phyloP scores from a whole-genome alignment of 2,888 invertebrate genomes.

The Brenthis ino region DNA sequence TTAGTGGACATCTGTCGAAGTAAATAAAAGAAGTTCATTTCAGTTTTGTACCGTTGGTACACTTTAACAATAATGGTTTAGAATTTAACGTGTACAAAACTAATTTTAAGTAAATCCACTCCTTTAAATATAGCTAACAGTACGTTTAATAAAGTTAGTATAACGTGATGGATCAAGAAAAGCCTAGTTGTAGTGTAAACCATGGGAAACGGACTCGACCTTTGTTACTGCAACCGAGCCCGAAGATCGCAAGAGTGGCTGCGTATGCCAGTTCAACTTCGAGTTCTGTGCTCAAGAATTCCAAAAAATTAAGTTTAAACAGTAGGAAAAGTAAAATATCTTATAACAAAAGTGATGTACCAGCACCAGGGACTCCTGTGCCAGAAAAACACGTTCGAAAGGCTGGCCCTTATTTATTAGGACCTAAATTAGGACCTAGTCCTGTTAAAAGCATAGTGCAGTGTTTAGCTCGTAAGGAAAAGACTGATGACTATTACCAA shows the following conservation, averaged over 20 bases:
- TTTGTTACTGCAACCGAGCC: constrained; percentile 69
- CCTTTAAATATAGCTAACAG: constrained; percentile 2
- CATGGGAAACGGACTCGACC: constrained; percentile 76
- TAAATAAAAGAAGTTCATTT: constrained; percentile 43
- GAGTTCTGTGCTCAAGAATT: constrained; percentile 59
- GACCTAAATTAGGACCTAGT: constrained; percentile 86
- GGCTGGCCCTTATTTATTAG: constrained; percentile 87
- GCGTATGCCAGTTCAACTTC: constrained; percentile 62
- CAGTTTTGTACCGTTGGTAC: constrained; percentile 27
- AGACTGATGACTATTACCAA: constrained; percentile 85
- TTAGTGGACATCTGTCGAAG: constrained; percentile 33
- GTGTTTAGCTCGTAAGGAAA: constrained; percentile 87
- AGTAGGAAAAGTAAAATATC: constrained; percentile 57
- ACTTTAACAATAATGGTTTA: constrained; percentile 29
- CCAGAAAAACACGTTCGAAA: constrained; percentile 79
- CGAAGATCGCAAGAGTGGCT: constrained; percentile 67
- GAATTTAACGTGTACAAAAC: constrained; percentile 17
- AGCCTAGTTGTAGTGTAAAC: constrained; percentile 65
- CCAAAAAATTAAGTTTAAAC: constrained; percentile 56
- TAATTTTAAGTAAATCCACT: constrained; percentile 10
- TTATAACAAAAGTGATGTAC: constrained; percentile 68
- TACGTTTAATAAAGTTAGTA: constrained; percentile 7
- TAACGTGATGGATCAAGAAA: constrained; percentile 70
- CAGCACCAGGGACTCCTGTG: constrained; percentile 77
- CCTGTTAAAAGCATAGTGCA: constrained; percentile 90